Percentiles rank a stretch among this genome's conserved stretches.
phyloP scores from a whole-genome alignment of 1,140 invertebrate genomes.

The Antheraea pernyi region DNA sequence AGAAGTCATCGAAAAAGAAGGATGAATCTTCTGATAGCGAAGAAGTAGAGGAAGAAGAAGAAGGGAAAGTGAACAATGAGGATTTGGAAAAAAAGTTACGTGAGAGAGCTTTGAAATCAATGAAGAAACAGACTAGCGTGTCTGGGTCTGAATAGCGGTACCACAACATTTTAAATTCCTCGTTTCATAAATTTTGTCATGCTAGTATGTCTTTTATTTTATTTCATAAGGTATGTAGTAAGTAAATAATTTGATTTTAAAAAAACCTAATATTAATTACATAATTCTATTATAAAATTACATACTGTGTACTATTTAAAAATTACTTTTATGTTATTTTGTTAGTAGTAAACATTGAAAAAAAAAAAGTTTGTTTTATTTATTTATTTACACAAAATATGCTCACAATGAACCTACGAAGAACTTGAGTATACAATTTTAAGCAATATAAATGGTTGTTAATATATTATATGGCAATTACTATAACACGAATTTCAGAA shows the following conservation, averaged over 20 bases:
- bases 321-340: conserved; percentile 55
- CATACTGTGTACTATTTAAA: conserved; percentile 32
- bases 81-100: conserved; percentile 92
- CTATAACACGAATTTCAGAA: too few relatives aligned
- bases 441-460: too few relatives aligned
- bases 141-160: conserved; percentile 71
- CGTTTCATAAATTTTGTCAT: neutral
- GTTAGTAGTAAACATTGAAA: conserved; percentile 64
- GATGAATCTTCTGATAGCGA: conserved; percentile 83
- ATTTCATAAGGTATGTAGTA: neutral
- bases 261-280: neutral
- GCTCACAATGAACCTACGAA: too few relatives aligned
- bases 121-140: conserved; percentile 80
- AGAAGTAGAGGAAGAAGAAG: conserved; percentile 82
- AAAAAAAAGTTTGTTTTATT: conserved; percentile 12
- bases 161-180: neutral
- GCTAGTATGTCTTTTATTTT: neutral
- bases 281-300: neutral
- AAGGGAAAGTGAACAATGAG: conserved; percentile 86
- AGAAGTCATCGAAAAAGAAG: conserved; percentile 82
- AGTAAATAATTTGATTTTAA: neutral
- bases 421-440: too few relatives aligned
- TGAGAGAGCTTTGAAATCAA: conserved; percentile 89
- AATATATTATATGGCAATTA: too few relatives aligned
- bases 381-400: neutral